Conservation (phyloP, 2,797 vertebrate genomes). For the Pterois miles region DNA sequence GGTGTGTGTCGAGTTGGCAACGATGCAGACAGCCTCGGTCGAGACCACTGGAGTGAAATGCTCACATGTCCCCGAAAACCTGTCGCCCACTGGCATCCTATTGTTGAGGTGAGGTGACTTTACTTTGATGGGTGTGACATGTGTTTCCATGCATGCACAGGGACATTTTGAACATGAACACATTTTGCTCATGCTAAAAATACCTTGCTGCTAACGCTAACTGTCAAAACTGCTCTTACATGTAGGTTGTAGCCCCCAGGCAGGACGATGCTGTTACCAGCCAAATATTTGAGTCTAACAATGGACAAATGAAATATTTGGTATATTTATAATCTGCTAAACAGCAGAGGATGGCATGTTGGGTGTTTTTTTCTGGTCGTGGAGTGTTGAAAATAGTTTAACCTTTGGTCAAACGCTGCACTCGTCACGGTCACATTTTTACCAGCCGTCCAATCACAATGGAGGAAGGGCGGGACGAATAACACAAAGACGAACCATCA, state of each 20-base stretch:
- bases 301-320: neutral
- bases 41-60: constrained; percentile 99
- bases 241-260: neutral
- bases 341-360: too few species aligned
- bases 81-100: constrained; percentile 98
- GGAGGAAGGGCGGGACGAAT: too few species aligned
- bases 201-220: neutral
- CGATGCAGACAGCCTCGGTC: constrained; percentile 92
- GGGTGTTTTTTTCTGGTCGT: too few species aligned
- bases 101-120: constrained; percentile 91
- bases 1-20: constrained; percentile 98
- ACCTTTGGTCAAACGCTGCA: too few species aligned
- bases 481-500: too few species aligned
- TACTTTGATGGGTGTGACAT: constrained; percentile 18
- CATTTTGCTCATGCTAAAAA: neutral
- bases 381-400: too few species aligned
- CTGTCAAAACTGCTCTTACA: neutral
- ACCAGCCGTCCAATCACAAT: too few species aligned
- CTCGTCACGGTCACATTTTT: too few species aligned
- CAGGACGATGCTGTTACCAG: neutral
- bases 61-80: constrained; percentile 97
- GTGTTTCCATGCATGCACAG: constrained; percentile 31
- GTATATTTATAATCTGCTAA: neutral
- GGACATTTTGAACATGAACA: neutral
- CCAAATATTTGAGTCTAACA: neutral